These are phyloP conservation scores for Illadopsis cleaveri DNA, from an alignment of 2,113 vertebrate species.

Conservation along the genomic window DNA sequence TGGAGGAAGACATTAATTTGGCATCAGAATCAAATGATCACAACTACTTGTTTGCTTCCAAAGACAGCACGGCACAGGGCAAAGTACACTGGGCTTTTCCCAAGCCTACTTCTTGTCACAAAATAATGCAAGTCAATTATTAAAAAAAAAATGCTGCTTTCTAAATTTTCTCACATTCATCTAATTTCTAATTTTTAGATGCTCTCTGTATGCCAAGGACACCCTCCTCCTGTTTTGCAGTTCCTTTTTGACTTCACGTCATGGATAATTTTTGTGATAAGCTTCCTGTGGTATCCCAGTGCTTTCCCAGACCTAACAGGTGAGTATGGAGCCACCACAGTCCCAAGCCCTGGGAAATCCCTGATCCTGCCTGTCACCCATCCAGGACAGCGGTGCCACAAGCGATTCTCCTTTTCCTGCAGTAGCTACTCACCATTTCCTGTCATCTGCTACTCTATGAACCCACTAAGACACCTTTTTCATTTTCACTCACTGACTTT, in stretches of 20 bases:
- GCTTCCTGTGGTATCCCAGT: background rate
- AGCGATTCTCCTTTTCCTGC: background rate
- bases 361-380: background rate
- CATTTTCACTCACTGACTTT: background rate
- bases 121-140: background rate
- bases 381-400: background rate
- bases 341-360: background rate
- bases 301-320: background rate
- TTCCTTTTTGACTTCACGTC: background rate
- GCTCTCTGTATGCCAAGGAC: background rate
- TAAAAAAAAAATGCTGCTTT: background rate
- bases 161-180: background rate
- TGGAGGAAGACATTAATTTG: background rate
- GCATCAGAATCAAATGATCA: background rate
- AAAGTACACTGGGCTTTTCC: background rate
- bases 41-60: background rate
- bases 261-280: background rate
- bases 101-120: background rate
- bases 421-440: background rate
- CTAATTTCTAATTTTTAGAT: background rate
- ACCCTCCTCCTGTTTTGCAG: background rate
- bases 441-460: background rate
- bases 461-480: background rate
- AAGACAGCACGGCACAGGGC: background rate
- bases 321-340: fast-evolving